A percentile compares a stretch with the other conserved stretches of the same genome.
phyloP scores from a whole-genome alignment of 2,888 invertebrate genomes.

The Hypselothyrea guttata region DNA sequence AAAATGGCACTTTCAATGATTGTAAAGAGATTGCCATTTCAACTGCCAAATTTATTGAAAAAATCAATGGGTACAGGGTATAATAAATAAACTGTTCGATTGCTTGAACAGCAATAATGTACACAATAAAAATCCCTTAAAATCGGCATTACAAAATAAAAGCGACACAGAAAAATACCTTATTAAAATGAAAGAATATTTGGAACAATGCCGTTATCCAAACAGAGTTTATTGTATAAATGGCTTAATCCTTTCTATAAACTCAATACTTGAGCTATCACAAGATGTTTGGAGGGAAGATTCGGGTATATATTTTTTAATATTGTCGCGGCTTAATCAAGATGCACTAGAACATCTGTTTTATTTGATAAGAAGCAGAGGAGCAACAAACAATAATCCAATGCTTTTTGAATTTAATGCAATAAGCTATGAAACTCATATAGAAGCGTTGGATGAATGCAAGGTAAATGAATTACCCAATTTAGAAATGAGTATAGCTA shows the following conservation, averaged over 20 bases:
- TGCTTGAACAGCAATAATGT: background rate
- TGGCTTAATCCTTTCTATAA: background rate
- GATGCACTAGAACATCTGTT: constrained; percentile 15
- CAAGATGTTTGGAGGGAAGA: constrained; percentile 1
- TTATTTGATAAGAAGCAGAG: constrained; percentile 15
- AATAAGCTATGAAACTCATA: no score
- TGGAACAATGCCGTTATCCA: constrained; percentile 8
- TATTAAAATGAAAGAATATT: constrained; percentile 13
- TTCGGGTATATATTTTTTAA: background rate
- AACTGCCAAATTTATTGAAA: no score
- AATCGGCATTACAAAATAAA: constrained; percentile 6
- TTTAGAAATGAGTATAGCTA: no score
- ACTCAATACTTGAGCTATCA: background rate
- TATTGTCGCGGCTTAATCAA: constrained; percentile 16
- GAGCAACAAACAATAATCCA: constrained; percentile 17
- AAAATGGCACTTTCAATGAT: background rate
- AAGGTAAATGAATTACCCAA: no score
- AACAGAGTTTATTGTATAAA: constrained; percentile 2
- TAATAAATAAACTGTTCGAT: background rate
- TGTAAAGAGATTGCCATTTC: no score
- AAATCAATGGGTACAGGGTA: no score
- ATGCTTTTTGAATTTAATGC: no score
- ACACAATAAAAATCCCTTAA: constrained; percentile 3
- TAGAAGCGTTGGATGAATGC: no score
- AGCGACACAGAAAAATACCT: constrained; percentile 4